Evolutionary conservation across 1,140 invertebrate species (phyloP).

Genomic region (Macrobrachium rosenbergii): DNA sequence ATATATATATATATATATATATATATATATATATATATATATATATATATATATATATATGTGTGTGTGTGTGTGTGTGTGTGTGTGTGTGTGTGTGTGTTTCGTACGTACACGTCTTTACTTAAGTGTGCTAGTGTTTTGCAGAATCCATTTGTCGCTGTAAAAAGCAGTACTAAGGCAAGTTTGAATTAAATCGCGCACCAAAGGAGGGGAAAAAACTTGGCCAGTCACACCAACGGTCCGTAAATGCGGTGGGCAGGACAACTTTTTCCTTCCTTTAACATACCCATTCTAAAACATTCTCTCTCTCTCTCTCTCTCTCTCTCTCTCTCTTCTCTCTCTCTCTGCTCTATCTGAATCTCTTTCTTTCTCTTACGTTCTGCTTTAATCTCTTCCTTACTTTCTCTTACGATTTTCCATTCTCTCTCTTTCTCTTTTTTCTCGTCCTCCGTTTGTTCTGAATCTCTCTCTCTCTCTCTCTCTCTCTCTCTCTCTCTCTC

Average conservation of each 20-base stretch:
- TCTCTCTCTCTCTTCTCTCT: background rate
- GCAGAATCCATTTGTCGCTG: too few relatives aligned
- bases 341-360: background rate
- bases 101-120: slow-evolving; percentile 26
- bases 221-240: too few relatives aligned
- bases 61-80: too few relatives aligned
- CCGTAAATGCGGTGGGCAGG: too few relatives aligned
- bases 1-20: too few relatives aligned
- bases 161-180: too few relatives aligned
- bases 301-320: slow-evolving; percentile 20
- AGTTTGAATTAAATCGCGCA: too few relatives aligned
- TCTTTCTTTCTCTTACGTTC: background rate
- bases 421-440: too few relatives aligned
- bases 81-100: slow-evolving; percentile 36
- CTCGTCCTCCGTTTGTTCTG: background rate
- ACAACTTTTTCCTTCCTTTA: background rate
- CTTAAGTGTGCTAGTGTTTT: background rate
- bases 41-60: too few relatives aligned
- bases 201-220: too few relatives aligned
- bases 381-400: too few relatives aligned
- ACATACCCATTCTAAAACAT: background rate
- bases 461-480: slow-evolving; percentile 15
- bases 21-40: too few relatives aligned
- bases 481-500: slow-evolving; percentile 21
- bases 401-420: background rate